Evolutionary conservation across 2,797 vertebrate species (phyloP).

Genomic region (Phrynocephalus guinanensis): DNA sequence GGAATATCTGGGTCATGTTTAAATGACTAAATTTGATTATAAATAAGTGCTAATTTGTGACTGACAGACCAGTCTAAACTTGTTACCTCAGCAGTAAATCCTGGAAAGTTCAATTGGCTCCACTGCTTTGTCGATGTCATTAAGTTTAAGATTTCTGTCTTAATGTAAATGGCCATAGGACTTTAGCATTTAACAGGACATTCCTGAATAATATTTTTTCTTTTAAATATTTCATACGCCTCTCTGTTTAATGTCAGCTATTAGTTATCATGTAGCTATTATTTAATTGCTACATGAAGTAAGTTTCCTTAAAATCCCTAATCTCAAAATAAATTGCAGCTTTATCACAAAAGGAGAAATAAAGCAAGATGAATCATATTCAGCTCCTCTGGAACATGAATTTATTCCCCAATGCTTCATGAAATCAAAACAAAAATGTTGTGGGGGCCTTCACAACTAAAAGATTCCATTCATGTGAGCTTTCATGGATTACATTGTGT

Average conservation of each 20-base stretch:
- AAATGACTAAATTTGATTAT: slow-evolving; percentile 22
- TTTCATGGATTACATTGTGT: too few relatives aligned
- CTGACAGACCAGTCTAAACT: neutral
- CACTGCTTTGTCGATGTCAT: neutral
- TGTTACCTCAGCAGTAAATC: slow-evolving; percentile 19
- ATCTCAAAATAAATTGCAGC: neutral
- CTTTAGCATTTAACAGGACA: neutral
- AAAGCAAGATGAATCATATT: neutral
- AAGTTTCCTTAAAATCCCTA: neutral
- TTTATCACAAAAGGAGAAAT: neutral
- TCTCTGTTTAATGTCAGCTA: neutral
- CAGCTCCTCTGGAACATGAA: too few relatives aligned
- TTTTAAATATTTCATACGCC: neutral
- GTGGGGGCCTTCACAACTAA: too few relatives aligned
- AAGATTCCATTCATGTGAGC: too few relatives aligned
- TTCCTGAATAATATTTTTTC: neutral
- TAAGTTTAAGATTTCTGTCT: neutral
- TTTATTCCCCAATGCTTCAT: too few relatives aligned
- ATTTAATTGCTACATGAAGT: neutral
- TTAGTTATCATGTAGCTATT: neutral
- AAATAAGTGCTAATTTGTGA: slow-evolving; percentile 19
- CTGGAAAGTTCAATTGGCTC: neutral
- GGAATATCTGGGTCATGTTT: slow-evolving; percentile 6
- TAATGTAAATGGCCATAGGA: slow-evolving; percentile 11
- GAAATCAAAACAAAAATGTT: too few relatives aligned